Conservation (phyloP, 2,888 invertebrate species). For the Halictus ligatus region DNA sequence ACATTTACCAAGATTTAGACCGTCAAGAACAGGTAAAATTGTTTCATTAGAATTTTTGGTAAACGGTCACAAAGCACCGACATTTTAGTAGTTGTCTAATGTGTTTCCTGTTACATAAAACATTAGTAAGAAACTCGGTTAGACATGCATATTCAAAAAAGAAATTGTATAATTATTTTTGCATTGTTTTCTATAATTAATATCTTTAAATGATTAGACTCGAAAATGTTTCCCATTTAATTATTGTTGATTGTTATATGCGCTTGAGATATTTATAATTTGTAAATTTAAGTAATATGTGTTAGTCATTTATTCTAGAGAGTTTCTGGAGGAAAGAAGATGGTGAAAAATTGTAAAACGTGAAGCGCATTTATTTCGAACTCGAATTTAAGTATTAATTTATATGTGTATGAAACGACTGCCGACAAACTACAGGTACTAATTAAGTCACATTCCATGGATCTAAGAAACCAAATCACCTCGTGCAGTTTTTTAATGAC, state of each 20-base stretch:
- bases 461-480: constrained; percentile 22
- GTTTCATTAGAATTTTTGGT: constrained; percentile 26
- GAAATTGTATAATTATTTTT: constrained; percentile 48
- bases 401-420: constrained; percentile 27
- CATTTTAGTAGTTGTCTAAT: constrained; percentile 27
- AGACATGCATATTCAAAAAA: constrained; percentile 13
- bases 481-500: constrained; percentile 35
- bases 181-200: constrained; percentile 40
- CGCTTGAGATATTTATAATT: constrained; percentile 71
- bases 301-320: constrained; percentile 54
- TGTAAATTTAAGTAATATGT: constrained; percentile 52
- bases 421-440: constrained; percentile 34
- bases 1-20: constrained; percentile 39
- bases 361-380: constrained; percentile 23
- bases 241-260: constrained; percentile 73
- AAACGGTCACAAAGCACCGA: constrained; percentile 1
- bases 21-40: constrained; percentile 17
- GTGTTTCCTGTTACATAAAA: constrained; percentile 47
- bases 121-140: constrained; percentile 19
- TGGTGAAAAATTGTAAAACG: constrained; percentile 14
- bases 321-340: constrained; percentile 29
- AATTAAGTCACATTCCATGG: constrained; percentile 57
- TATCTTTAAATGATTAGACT: constrained; percentile 40
- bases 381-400: constrained; percentile 22
- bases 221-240: constrained; percentile 68